Percentiles rank a stretch among this genome's conserved stretches.
These are phyloP conservation scores for Volucella inanis DNA, from an alignment of 2,888 invertebrate species.

Conservation along the genomic window DNA sequence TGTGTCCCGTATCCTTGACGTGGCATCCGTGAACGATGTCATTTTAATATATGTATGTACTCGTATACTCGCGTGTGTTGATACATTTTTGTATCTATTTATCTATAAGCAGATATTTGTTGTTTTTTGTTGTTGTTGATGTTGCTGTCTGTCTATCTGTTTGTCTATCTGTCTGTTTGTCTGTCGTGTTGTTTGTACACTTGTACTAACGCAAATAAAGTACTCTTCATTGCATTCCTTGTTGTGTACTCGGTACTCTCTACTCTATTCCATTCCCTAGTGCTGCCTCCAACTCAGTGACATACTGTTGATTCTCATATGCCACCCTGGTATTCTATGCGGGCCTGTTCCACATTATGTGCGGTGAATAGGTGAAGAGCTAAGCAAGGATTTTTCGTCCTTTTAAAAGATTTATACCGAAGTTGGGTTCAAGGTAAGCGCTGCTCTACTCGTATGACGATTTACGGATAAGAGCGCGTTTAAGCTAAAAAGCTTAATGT, in stretches of 20 bases:
- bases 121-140: constrained; percentile 1
- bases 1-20: background rate
- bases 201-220: constrained; percentile 64
- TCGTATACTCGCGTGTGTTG: background rate
- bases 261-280: too few relatives aligned
- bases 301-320: constrained; percentile 58
- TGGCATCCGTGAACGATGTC: constrained; percentile 16
- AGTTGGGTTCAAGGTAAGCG: constrained; percentile 65
- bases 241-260: constrained; percentile 7
- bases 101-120: constrained; percentile 4
- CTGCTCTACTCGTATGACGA: constrained; percentile 21
- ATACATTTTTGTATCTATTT: constrained; percentile 4
- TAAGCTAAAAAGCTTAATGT: constrained; percentile 49
- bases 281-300: background rate
- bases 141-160: constrained; percentile 23
- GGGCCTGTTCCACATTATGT: constrained; percentile 5
- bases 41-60: background rate
- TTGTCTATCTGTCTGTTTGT: constrained; percentile 15
- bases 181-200: constrained; percentile 15
- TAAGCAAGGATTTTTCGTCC: constrained; percentile 57
- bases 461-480: constrained; percentile 14
- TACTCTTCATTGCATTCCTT: constrained; percentile 68
- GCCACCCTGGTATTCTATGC: background rate
- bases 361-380: constrained; percentile 50
- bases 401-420: constrained; percentile 30